phyloP scores from a whole-genome alignment of 1,140 invertebrate species.

The Ladona fulva region DNA sequence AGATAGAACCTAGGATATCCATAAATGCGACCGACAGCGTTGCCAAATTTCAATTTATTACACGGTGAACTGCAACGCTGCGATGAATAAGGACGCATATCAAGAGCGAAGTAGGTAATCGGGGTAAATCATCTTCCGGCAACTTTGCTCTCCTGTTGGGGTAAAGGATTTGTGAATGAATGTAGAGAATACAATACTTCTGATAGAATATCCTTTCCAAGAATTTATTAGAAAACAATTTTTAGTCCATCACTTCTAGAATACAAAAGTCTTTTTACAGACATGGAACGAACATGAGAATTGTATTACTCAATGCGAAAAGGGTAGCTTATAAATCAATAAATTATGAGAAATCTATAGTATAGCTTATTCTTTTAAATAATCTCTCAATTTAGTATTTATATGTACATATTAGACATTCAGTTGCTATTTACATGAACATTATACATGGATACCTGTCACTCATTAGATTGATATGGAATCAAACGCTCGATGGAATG shows the following conservation, averaged over 20 bases:
- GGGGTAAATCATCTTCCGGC: no score
- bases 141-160: no score
- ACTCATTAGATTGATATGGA: not conserved
- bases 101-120: no score
- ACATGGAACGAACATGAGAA: not conserved
- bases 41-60: no score
- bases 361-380: not conserved
- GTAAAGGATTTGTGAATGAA: no score
- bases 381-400: not conserved
- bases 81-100: no score
- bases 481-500: not conserved
- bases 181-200: no score
- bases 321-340: not conserved
- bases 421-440: not conserved
- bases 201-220: no score
- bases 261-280: not conserved
- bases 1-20: no score
- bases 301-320: not conserved
- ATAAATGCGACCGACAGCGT: no score
- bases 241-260: not conserved
- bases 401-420: not conserved
- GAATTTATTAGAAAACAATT: no score
- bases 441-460: not conserved
- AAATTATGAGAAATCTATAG: not conserved
- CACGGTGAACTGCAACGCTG: no score